These are phyloP conservation scores for Cygnus buccinator DNA, from an alignment of 2,113 vertebrate species.

Conservation along the genomic window DNA sequence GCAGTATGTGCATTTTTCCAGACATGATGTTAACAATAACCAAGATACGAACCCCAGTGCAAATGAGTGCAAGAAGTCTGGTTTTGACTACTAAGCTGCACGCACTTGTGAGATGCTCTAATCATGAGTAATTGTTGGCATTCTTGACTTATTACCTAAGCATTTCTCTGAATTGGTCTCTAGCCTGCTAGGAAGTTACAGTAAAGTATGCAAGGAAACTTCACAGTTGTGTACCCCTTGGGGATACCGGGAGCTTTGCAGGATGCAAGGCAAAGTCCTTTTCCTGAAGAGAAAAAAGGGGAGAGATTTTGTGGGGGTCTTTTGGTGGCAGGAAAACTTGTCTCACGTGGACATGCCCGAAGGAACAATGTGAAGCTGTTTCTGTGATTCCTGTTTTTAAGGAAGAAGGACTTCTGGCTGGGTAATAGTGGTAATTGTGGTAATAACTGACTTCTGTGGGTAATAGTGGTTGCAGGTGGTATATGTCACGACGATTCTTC, in stretches of 20 bases:
- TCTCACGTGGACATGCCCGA: not conserved
- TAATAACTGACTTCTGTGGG: not conserved
- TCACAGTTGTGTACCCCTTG: accelerated
- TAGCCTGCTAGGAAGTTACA: not conserved
- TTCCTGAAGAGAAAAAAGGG: not conserved
- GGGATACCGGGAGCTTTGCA: not conserved
- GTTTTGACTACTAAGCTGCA: not conserved
- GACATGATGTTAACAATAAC: not conserved
- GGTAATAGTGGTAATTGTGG: not conserved
- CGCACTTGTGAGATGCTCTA: not conserved
- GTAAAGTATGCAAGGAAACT: not conserved
- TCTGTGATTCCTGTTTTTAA: not conserved
- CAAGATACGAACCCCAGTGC: not conserved
- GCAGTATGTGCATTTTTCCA: not conserved
- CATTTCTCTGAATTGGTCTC: not conserved
- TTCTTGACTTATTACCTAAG: not conserved
- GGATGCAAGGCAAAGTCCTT: not conserved
- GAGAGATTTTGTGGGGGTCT: not conserved
- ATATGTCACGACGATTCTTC: not conserved
- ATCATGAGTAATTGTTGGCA: not conserved
- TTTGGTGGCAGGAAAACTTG: not conserved
- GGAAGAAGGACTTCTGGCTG: not conserved
- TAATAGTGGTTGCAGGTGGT: not conserved
- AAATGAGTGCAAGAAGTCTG: not conserved
- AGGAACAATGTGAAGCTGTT: not conserved